These are phyloP conservation scores for Gymnoscopelus microlampas DNA, from an alignment of 2,797 vertebrate genomes.

Conservation along the genomic window DNA sequence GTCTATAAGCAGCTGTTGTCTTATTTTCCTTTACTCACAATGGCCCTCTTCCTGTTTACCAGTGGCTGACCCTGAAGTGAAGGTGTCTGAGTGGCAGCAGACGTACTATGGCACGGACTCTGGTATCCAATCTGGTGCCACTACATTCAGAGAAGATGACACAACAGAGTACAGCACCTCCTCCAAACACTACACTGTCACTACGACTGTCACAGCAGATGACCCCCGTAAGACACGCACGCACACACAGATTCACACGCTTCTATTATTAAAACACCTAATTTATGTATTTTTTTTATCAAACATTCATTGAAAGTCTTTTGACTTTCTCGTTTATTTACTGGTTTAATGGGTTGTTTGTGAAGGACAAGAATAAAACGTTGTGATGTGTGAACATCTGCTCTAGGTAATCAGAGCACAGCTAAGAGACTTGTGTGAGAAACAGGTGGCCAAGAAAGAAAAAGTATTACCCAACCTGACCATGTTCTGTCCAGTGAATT, in stretches of 20 bases:
- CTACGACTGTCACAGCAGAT: slow-evolving; percentile 57
- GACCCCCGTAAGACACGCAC: slow-evolving; percentile 61
- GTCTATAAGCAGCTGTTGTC: no score
- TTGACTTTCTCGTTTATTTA: no score
- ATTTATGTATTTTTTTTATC: no score
- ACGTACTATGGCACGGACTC: slow-evolving; percentile 72
- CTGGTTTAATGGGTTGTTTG: no score
- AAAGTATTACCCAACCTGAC: no score
- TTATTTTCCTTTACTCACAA: neutral
- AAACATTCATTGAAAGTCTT: no score
- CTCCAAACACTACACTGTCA: slow-evolving; percentile 68
- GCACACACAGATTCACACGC: neutral
- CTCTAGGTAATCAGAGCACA: no score
- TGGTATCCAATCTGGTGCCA: slow-evolving; percentile 81
- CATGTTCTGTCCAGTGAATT: no score
- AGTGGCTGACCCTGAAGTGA: slow-evolving; percentile 71
- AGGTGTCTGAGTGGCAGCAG: slow-evolving; percentile 78
- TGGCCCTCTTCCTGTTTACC: neutral
- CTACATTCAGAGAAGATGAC: slow-evolving; percentile 73
- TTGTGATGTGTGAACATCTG: no score
- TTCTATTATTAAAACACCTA: neutral
- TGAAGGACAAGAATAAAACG: no score
- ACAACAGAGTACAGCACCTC: slow-evolving; percentile 50
- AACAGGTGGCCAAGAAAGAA: no score
- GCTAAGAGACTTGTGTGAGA: no score